Base-by-base conservation (phyloP, 2,113 vertebrate genomes). In the Chitala chitala region DNA sequence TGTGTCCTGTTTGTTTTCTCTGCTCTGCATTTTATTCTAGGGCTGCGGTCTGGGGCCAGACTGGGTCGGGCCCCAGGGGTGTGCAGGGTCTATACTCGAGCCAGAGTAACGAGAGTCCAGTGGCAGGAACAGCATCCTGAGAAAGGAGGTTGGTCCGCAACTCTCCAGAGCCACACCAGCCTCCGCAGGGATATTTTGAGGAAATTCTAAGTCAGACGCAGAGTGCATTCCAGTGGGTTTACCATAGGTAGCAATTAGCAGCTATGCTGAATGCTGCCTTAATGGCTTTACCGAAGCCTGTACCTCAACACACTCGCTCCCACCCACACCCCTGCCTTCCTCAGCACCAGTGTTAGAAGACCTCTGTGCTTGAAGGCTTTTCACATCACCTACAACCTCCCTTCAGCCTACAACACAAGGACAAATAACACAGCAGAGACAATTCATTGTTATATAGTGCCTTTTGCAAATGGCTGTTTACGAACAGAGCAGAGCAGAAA, bases 181-280 rank as follows among this genome's bases (percentile, higher is more conserved):
- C 58, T 50, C 20, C 17, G 2, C 29, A 36, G 46, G 46, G 68
- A 53, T 51, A 33, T 51, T 53, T 69, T 69, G 29, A 64, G 72
- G 56, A 65, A 77, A 69, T 22, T 5, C 51, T 53, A 69, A 55
- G 59, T 61, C 69, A 69, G 65, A 74, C 63, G 77, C 77, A 78
- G 75, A 79, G 75, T 74, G 65, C 83, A 86, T 82, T 78, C 78
- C 80, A 78, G 87, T 74, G 85, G 84, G 84, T 89, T 88, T 84
- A 85, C 77, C 74, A 26, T 64, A 80, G 76, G 73, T 78, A 78
- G 82, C 78, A 44, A 85, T 87, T 79, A 84, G 72, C 58, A 15
- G 29, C 20, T 4, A 20, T 31, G 55, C 42, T 1, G 58, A 38
- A 48, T 8, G 26, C 26, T 50, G 72, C n/a, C 44, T 48, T 51